Evolutionary conservation across 2,888 invertebrate genomes (phyloP).

Genomic region (Diaphora mendica): DNA sequence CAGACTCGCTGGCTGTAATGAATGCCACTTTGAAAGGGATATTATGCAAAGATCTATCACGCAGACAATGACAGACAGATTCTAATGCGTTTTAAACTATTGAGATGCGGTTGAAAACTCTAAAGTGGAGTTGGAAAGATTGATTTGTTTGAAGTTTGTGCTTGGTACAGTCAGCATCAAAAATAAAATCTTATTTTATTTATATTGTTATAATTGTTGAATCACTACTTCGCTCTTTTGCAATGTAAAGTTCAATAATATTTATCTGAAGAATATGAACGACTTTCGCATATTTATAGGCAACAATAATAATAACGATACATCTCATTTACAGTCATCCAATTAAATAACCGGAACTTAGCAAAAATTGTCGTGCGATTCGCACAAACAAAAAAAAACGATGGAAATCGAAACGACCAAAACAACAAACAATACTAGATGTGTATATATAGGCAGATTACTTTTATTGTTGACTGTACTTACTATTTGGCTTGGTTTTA

Average conservation of each 20-base stretch:
- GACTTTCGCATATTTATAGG: no score
- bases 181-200: neutral
- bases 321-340: no score
- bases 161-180: slow-evolving; percentile 5
- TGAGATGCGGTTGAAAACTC: slow-evolving; percentile 41
- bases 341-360: no score
- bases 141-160: slow-evolving; percentile 34
- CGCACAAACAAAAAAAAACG: no score
- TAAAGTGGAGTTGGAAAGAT: slow-evolving; percentile 34
- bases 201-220: neutral
- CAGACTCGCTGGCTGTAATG: slow-evolving; percentile 57
- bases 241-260: no score
- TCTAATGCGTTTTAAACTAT: slow-evolving; percentile 57
- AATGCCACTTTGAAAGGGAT: slow-evolving; percentile 68
- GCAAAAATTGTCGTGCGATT: no score
- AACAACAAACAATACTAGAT: neutral
- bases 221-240: neutral
- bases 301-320: no score
- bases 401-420: no score
- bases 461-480: neutral
- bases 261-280: no score
- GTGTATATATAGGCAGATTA: neutral
- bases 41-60: slow-evolving; percentile 61
- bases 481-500: neutral
- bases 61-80: slow-evolving; percentile 57